Percentiles rank a stretch among this genome's conserved stretches.
Evolutionary conservation across 92 coral and sea anemone species (phyloP).

Genomic region (Siderastrea siderea): DNA sequence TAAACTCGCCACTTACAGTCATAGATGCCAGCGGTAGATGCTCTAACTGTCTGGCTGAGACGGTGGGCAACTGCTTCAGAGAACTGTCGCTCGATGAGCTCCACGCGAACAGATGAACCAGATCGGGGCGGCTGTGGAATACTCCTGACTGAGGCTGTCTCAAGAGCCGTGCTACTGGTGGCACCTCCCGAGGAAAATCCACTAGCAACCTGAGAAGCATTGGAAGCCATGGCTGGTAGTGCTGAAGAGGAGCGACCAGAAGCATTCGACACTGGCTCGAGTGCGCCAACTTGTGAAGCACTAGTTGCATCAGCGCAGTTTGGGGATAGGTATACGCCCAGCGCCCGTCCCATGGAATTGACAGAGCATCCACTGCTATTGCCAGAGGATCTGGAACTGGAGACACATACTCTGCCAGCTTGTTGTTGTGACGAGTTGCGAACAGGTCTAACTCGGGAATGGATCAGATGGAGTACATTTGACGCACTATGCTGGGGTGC

Average conservation of each 20-base stretch:
- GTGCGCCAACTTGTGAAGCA: slow-evolving; percentile 36
- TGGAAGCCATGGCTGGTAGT: slow-evolving; percentile 43
- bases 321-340: slow-evolving; percentile 50
- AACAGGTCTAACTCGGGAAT: slow-evolving; percentile 48
- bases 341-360: slow-evolving; percentile 3
- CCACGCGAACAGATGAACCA: slow-evolving; percentile 18
- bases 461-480: slow-evolving; percentile 22
- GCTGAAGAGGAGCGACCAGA: slow-evolving; percentile 34
- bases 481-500: slow-evolving; percentile 29
- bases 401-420: slow-evolving; percentile 33
- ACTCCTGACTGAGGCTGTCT: slow-evolving; percentile 19
- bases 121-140: slow-evolving; percentile 27
- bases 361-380: too few species aligned
- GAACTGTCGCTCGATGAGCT: slow-evolving; percentile 33
- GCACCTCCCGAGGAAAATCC: slow-evolving; percentile 24
- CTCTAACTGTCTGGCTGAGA: too few species aligned
- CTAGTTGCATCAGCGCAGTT: slow-evolving; percentile 19
- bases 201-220: slow-evolving; percentile 23
- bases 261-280: slow-evolving; percentile 35
- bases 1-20: too few species aligned
- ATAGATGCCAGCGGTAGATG: too few species aligned
- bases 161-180: background rate
- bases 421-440: slow-evolving; percentile 32
- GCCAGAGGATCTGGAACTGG: background rate
- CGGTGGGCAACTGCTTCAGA: background rate